Evolutionary conservation across 2,888 invertebrate species (phyloP).

Genomic region (Eupeodes latifasciatus): DNA sequence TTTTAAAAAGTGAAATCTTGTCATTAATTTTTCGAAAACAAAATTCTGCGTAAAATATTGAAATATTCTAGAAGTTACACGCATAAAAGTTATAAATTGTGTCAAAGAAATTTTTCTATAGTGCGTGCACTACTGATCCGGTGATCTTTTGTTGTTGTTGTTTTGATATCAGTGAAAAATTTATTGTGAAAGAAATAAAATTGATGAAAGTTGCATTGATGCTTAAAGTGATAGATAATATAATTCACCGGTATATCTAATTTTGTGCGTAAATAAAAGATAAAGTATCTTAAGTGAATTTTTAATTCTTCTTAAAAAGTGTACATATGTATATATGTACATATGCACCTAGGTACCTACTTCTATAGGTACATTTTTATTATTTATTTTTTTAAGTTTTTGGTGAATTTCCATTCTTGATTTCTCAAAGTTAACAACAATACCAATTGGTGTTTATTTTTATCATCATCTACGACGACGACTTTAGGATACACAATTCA

Average conservation of each 20-base stretch:
- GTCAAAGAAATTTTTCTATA: conserved; percentile 67
- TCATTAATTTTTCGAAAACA: not conserved
- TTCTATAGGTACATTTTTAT: no score
- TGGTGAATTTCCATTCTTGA: conserved; percentile 54
- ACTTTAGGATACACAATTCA: conserved; percentile 56
- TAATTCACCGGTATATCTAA: conserved; percentile 31
- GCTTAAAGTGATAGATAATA: conserved; percentile 43
- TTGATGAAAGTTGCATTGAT: conserved; percentile 38
- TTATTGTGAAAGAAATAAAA: not conserved
- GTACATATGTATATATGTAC: not conserved
- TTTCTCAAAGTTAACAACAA: conserved; percentile 62
- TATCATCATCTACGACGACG: conserved; percentile 8
- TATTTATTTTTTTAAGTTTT: conserved; percentile 1
- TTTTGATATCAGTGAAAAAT: conserved; percentile 2
- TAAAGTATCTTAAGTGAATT: conserved; percentile 20
- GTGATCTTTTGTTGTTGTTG: conserved; percentile 7
- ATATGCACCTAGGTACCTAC: no score
- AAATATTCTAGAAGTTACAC: conserved; percentile 6
- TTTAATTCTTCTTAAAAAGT: not conserved
- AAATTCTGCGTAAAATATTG: conserved; percentile 40
- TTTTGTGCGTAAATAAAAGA: not conserved
- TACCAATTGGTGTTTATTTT: conserved; percentile 31
- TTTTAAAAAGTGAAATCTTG: conserved; percentile 6
- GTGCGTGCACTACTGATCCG: conserved; percentile 36
- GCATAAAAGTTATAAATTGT: conserved; percentile 44